A percentile compares a stretch with the other conserved stretches of the same genome.
Evolutionary conservation across 2,797 vertebrate genomes (phyloP).

Genomic region (Brotula barbata): DNA sequence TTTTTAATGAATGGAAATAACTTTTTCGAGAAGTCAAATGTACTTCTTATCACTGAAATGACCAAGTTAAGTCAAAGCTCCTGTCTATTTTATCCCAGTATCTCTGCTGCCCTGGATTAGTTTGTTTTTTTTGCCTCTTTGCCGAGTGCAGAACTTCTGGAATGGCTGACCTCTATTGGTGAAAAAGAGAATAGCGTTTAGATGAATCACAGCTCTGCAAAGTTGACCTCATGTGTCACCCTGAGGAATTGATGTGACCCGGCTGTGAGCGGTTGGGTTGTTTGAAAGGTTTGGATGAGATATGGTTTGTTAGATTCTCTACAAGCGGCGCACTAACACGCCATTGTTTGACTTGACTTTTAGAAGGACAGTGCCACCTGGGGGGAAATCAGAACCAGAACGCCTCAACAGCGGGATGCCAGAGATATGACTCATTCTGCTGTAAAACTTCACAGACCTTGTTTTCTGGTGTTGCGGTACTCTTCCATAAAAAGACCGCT

Average conservation of each 20-base stretch:
- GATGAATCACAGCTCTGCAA: neutral
- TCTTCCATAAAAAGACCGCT: neutral
- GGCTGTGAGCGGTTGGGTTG: slow-evolving; percentile 22
- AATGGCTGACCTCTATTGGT: neutral
- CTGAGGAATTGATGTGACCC: slow-evolving; percentile 9
- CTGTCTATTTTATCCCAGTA: no score
- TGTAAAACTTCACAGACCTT: slow-evolving; percentile 14
- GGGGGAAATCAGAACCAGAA: slow-evolving; percentile 6
- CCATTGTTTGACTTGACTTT: neutral
- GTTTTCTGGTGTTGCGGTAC: slow-evolving; percentile 1
- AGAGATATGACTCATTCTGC: slow-evolving; percentile 13
- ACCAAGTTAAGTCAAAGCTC: no score
- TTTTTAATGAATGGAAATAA: no score
- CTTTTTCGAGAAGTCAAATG: no score
- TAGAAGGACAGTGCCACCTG: slow-evolving; percentile 41
- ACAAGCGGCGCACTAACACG: neutral
- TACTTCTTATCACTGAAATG: no score
- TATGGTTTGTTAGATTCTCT: slow-evolving; percentile 41
- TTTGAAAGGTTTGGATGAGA: slow-evolving; percentile 51
- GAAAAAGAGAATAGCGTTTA: slow-evolving; percentile 18
- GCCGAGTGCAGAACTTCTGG: neutral
- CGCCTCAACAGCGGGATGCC: slow-evolving; percentile 17
- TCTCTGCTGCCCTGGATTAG: neutral
- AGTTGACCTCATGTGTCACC: slow-evolving; percentile 9
- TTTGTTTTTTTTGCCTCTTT: neutral